These are phyloP conservation scores for Corynorhinus townsendii DNA, from an alignment of 2,113 vertebrate genomes.

Conservation along the genomic window DNA sequence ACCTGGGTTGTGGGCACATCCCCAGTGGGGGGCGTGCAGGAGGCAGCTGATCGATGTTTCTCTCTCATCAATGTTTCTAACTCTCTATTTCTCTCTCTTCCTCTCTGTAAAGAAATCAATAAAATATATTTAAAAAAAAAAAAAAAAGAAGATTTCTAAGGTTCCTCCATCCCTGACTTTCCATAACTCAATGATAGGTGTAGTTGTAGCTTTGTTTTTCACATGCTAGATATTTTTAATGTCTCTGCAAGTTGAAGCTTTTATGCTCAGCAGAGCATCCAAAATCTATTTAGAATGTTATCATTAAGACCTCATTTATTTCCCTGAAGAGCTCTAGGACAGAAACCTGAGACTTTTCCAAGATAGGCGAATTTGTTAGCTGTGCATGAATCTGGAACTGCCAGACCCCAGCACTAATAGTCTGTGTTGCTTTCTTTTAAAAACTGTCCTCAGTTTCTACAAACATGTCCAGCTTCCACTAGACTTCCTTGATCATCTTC, in stretches of 20 bases:
- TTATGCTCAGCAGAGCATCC: conserved; percentile 19
- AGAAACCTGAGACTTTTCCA: conserved; percentile 21
- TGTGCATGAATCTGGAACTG: not conserved
- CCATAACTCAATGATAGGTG: not conserved
- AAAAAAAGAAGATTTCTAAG: not conserved
- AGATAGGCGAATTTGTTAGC: not conserved
- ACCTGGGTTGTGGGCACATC: too few relatives aligned
- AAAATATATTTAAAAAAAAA: too few relatives aligned
- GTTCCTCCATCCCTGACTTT: not conserved
- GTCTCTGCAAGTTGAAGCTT: conserved; percentile 13
- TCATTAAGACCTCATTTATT: conserved; percentile 27
- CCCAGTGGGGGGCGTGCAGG: too few relatives aligned
- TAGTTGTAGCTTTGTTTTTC: conserved; percentile 5
- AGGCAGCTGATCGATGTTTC: too few relatives aligned
- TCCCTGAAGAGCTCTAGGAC: conserved; percentile 22
- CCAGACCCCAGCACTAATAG: not conserved
- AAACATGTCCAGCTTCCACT: not conserved
- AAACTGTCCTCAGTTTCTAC: not conserved
- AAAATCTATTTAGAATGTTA: conserved; percentile 31
- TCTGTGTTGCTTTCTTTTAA: not conserved
- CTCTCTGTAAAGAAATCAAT: too few relatives aligned
- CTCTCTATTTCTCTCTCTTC: too few relatives aligned
- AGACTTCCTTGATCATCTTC: not conserved
- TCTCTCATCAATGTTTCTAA: too few relatives aligned
- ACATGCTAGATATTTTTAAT: not conserved